Conservation (phyloP, 2,888 invertebrate species). For the Drosophila cognata region DNA sequence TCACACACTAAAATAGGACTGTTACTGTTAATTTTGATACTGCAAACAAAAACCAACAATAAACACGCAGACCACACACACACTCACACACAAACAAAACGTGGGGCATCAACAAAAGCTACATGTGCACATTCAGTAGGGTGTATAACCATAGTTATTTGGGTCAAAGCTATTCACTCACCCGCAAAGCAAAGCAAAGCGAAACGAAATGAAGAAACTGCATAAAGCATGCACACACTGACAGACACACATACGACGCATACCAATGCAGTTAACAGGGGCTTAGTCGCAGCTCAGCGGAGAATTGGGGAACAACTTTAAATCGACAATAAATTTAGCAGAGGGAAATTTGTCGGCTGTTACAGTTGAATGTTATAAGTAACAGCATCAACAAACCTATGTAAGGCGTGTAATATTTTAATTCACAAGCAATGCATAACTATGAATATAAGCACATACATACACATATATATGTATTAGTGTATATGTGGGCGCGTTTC, state of each 20-base stretch:
- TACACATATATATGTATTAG: slow-evolving; percentile 10
- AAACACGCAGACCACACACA: slow-evolving; percentile 27
- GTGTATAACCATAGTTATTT: slow-evolving; percentile 78
- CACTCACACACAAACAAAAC: slow-evolving; percentile 25
- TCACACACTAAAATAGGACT: neutral
- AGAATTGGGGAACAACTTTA: slow-evolving; percentile 35
- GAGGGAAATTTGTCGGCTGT: slow-evolving; percentile 24
- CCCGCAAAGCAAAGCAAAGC: slow-evolving; percentile 70
- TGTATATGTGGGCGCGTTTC: slow-evolving; percentile 39
- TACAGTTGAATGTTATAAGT: slow-evolving; percentile 25
- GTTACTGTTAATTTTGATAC: slow-evolving; percentile 33
- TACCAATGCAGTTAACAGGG: slow-evolving; percentile 55
- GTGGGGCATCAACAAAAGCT: slow-evolving; percentile 51
- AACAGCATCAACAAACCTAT: slow-evolving; percentile 13
- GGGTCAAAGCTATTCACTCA: slow-evolving; percentile 85
- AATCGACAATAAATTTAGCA: slow-evolving; percentile 37
- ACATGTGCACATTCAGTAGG: slow-evolving; percentile 56
- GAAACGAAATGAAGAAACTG: slow-evolving; percentile 75
- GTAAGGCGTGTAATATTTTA: slow-evolving; percentile 33
- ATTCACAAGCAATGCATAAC: slow-evolving; percentile 42
- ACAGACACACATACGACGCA: slow-evolving; percentile 24
- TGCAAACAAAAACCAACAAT: slow-evolving; percentile 23
- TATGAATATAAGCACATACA: slow-evolving; percentile 15
- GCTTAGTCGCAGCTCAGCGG: slow-evolving; percentile 56
- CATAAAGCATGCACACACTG: slow-evolving; percentile 60